phyloP scores from a whole-genome alignment of 1,140 invertebrate species.

The Mylabris phalerata region DNA sequence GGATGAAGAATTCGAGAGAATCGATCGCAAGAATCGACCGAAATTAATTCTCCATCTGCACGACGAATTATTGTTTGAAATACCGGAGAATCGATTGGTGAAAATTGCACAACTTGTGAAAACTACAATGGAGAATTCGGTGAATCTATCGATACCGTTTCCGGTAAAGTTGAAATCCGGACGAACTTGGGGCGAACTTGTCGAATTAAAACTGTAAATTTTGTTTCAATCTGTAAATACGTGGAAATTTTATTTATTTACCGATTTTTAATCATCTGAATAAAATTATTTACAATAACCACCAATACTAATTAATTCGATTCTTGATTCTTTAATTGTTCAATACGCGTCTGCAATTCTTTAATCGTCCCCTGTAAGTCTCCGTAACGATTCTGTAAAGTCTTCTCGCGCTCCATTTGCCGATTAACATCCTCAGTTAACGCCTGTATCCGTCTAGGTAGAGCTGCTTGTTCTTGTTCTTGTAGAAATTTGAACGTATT shows the following conservation, averaged over 20 bases:
- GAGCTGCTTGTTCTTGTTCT: conserved; percentile 83
- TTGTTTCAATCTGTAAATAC: no score
- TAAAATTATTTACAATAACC: no score
- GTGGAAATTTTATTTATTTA: no score
- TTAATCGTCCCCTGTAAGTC: conserved; percentile 55
- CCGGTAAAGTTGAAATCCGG: conserved; percentile 84
- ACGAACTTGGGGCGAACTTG: conserved; percentile 67
- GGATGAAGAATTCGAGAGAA: conserved; percentile 49
- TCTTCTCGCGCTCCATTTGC: conserved; percentile 85
- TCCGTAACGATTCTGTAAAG: conserved; percentile 74
- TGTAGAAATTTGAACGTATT: conserved; percentile 89
- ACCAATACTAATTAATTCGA: not conserved
- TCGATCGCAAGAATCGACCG: conserved; percentile 37
- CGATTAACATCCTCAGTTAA: conserved; percentile 87
- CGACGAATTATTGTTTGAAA: conserved; percentile 95
- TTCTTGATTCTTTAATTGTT: not conserved
- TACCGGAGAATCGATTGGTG: conserved; percentile 53
- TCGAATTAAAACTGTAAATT: conserved; percentile 19
- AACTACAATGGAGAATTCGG: conserved; percentile 73
- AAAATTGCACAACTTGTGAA: conserved; percentile 62
- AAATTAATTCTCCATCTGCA: conserved; percentile 85
- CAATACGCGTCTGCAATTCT: conserved; percentile 20
- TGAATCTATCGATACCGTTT: conserved; percentile 64
- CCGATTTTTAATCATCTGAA: no score
- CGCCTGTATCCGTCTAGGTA: conserved; percentile 75